Evolutionary conservation across 2,113 vertebrate genomes (phyloP).

Genomic region (Castor canadensis): DNA sequence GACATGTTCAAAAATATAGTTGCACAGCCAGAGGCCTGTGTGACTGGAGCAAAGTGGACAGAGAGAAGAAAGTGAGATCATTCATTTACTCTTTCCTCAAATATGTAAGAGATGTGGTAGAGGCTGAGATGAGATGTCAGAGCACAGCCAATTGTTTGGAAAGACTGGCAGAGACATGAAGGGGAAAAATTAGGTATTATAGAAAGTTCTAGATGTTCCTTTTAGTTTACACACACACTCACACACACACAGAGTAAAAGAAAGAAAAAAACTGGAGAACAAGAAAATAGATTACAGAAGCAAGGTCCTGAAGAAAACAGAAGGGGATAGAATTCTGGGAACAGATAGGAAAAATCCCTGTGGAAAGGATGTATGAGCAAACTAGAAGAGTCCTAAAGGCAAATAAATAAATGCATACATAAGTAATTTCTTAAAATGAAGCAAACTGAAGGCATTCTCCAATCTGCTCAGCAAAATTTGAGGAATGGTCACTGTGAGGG

Average conservation of each 20-base stretch:
- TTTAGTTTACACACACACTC: not conserved
- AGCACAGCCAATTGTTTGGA: not conserved
- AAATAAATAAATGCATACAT: no score
- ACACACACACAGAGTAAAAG: no score
- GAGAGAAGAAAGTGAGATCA: not conserved
- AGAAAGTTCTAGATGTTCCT: not conserved
- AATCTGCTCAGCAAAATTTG: not conserved
- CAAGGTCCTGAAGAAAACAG: not conserved
- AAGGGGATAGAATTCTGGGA: not conserved
- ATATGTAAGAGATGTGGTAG: not conserved
- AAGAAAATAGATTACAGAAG: not conserved
- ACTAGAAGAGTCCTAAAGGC: not conserved
- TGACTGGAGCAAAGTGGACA: not conserved
- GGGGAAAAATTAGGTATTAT: not conserved
- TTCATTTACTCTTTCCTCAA: constrained; percentile 20
- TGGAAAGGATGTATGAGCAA: not conserved
- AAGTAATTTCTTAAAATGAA: no score
- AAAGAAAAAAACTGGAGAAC: not conserved
- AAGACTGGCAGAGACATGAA: constrained; percentile 17
- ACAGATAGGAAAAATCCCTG: not conserved
- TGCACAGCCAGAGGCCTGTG: not conserved
- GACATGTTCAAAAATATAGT: not conserved
- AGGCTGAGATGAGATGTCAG: constrained; percentile 1
- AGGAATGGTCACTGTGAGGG: not conserved
- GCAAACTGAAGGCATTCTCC: not conserved